These are phyloP conservation scores for Recurvirostra avosetta DNA, from an alignment of 2,113 vertebrate species.

Conservation along the genomic window DNA sequence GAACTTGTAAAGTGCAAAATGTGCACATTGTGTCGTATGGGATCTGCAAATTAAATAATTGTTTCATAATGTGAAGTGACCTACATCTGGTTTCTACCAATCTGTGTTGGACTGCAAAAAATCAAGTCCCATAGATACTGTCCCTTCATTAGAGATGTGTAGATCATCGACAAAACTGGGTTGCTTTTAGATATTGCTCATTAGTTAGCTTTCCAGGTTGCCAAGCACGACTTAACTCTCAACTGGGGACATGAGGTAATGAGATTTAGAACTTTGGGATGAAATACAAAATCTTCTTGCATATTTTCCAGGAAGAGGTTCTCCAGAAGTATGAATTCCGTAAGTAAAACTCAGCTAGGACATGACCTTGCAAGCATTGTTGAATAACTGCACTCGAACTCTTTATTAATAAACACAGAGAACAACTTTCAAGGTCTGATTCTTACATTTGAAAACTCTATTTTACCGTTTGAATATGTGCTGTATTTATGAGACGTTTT, in stretches of 20 bases:
- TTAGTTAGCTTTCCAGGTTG: background rate
- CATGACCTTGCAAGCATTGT: background rate
- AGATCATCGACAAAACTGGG: background rate
- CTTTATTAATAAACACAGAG: background rate
- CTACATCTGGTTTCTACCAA: background rate
- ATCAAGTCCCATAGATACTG: background rate
- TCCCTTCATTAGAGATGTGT: background rate
- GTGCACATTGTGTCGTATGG: background rate
- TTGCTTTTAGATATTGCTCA: background rate
- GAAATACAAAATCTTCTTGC: background rate
- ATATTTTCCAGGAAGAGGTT: background rate
- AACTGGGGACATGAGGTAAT: background rate
- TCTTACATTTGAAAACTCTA: background rate
- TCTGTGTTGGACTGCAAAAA: background rate
- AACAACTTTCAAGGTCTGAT: background rate
- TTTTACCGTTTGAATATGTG: background rate
- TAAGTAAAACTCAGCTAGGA: background rate
- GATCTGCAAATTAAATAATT: background rate
- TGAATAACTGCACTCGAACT: background rate
- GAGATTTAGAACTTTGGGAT: background rate
- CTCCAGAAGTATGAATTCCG: background rate
- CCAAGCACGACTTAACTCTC: background rate
- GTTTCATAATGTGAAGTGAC: background rate
- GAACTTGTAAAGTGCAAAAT: background rate
- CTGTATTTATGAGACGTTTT: background rate